Conservation (phyloP, 1,140 invertebrate genomes). For the Elysia chlorotica region DNA sequence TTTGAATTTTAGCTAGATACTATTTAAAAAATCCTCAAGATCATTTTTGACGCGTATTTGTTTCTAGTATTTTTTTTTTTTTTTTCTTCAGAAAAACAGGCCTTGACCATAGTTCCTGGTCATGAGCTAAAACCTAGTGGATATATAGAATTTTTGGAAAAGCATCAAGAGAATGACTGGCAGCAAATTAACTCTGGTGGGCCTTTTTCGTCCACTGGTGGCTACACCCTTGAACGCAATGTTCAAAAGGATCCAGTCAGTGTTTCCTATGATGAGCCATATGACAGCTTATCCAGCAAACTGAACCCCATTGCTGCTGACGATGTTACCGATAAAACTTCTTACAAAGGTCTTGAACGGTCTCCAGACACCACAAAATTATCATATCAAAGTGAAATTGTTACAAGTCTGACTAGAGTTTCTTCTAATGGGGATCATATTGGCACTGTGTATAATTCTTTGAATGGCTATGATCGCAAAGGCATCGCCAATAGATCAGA, state of each 20-base stretch:
- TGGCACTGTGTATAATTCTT: constrained; percentile 1
- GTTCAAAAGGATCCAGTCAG: constrained; percentile 5
- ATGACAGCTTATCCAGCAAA: constrained; percentile 29
- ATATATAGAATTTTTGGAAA: constrained; percentile 40
- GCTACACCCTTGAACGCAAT: constrained; percentile 6
- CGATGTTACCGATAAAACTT: no score
- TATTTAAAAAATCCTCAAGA: no score
- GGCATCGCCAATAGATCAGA: constrained; percentile 20
- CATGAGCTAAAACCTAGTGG: constrained; percentile 44
- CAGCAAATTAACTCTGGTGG: constrained; percentile 26
- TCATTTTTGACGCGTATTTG: no score
- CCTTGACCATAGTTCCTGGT: constrained; percentile 30
- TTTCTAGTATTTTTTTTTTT: no score
- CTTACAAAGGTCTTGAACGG: neutral
- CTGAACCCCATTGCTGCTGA: constrained; percentile 16
- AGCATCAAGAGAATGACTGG: constrained; percentile 44
- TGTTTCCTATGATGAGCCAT: constrained; percentile 47
- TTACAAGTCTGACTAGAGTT: constrained; percentile 3
- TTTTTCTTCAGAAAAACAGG: constrained; percentile 44
- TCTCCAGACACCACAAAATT: neutral
- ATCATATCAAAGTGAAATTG: neutral
- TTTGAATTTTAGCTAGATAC: no score
- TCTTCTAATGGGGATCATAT: constrained; percentile 2
- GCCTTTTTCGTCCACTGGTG: constrained; percentile 2
- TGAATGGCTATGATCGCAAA: neutral